phyloP scores from a whole-genome alignment of 2,888 invertebrate genomes.

The Lycophotia porphyrea region DNA sequence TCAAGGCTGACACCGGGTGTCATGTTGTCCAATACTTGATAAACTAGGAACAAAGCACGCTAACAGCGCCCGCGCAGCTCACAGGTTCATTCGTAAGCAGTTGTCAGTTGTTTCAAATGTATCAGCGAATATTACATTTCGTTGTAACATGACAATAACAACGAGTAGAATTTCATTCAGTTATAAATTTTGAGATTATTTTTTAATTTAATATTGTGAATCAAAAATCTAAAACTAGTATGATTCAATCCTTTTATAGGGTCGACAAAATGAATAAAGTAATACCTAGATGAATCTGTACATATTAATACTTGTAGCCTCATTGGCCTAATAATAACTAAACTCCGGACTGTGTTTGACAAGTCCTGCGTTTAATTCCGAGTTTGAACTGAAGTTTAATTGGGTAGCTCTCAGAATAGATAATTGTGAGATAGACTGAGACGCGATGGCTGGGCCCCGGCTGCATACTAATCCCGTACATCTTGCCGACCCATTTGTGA shows the following conservation, averaged over 20 bases:
- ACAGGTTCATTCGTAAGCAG: slow-evolving; percentile 57
- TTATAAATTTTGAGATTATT: slow-evolving; percentile 5
- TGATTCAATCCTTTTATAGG: background rate
- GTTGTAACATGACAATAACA: slow-evolving; percentile 33
- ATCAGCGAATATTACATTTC: slow-evolving; percentile 30
- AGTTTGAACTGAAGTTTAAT: slow-evolving; percentile 51
- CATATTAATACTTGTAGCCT: slow-evolving; percentile 10
- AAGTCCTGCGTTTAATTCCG: slow-evolving; percentile 28
- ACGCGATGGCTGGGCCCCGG: slow-evolving; percentile 10
- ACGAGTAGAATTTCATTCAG: slow-evolving; percentile 28
- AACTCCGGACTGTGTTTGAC: slow-evolving; percentile 14
- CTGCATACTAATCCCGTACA: slow-evolving; percentile 49
- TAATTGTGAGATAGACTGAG: slow-evolving; percentile 39
- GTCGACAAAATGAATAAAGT: background rate
- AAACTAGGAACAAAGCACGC: slow-evolving; percentile 71
- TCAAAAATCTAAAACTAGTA: slow-evolving; percentile 5
- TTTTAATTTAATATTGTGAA: background rate
- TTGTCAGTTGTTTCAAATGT: slow-evolving; percentile 46
- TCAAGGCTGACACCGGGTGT: slow-evolving; percentile 78
- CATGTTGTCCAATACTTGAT: slow-evolving; percentile 74
- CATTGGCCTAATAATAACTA: slow-evolving; percentile 19
- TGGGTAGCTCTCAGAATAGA: slow-evolving; percentile 52
- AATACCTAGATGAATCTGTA: background rate
- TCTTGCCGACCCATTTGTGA: slow-evolving; percentile 41
- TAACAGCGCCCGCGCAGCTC: slow-evolving; percentile 27